Percentiles rank a stretch among this genome's conserved stretches.
phyloP scores from a whole-genome alignment of 2,888 invertebrate genomes.

The Thyatira batis region DNA sequence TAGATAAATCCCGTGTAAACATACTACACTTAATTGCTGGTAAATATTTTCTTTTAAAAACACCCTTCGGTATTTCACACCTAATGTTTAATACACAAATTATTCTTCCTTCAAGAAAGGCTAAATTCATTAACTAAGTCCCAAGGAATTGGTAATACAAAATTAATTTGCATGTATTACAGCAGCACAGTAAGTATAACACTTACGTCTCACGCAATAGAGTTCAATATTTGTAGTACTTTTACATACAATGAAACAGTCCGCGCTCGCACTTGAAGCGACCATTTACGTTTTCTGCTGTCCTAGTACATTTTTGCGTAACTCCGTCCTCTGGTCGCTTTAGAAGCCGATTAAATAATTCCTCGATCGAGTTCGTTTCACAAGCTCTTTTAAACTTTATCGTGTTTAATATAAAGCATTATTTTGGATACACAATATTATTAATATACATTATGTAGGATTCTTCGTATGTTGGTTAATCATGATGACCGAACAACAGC shows the following conservation, averaged over 20 bases:
- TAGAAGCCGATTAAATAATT: slow-evolving; percentile 16
- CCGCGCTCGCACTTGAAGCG: neutral
- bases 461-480: neutral
- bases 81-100: too few species aligned
- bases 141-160: neutral
- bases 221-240: neutral
- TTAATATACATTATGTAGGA: too few species aligned
- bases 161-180: neutral
- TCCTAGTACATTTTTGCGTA: slow-evolving; percentile 55
- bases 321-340: slow-evolving; percentile 38
- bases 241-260: neutral
- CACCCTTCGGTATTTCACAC: neutral
- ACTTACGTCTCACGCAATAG: neutral
- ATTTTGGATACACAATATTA: neutral
- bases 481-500: neutral
- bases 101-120: too few species aligned
- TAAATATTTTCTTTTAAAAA: neutral
- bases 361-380: neutral
- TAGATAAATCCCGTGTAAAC: slow-evolving; percentile 28
- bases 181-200: neutral
- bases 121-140: neutral
- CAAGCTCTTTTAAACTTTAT: neutral
- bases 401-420: neutral
- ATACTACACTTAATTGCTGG: slow-evolving; percentile 22
- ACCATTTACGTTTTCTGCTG: slow-evolving; percentile 29